phyloP scores from a whole-genome alignment of 2,797 vertebrate genomes.

The Leucoraja ocellata region DNA sequence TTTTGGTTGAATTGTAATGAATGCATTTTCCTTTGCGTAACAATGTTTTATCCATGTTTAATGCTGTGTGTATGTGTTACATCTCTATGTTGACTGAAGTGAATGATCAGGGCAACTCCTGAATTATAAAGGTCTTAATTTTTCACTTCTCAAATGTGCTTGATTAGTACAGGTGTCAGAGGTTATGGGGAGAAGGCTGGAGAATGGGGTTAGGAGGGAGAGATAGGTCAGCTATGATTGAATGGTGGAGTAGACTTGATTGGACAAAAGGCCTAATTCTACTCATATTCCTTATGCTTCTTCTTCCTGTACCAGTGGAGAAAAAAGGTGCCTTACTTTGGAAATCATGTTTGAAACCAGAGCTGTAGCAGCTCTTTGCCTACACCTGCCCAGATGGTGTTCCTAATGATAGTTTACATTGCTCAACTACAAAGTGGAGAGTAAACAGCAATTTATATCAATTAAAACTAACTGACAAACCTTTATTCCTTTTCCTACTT shows the following conservation, averaged over 20 bases:
- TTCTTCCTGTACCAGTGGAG: conserved; percentile 53
- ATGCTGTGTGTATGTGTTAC: conserved; percentile 46
- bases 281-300: too few species aligned
- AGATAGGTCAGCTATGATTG: too few species aligned
- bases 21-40: conserved; percentile 78
- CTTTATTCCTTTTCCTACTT: not conserved
- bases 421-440: not conserved
- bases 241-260: too few species aligned
- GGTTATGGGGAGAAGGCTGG: too few species aligned
- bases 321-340: conserved; percentile 44
- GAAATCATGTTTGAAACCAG: not conserved
- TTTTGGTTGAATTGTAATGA: conserved; percentile 77
- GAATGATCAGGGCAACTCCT: conserved; percentile 81
- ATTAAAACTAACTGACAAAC: not conserved
- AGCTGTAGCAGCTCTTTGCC: not conserved
- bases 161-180: too few species aligned
- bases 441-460: not conserved
- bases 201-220: too few species aligned
- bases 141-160: conserved; percentile 49
- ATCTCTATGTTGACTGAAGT: conserved; percentile 65
- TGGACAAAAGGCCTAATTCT: too few species aligned
- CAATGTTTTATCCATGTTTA: conserved; percentile 64
- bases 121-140: conserved; percentile 73
- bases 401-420: not conserved
- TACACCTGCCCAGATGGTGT: conserved; percentile 6